A percentile compares a stretch with the other conserved stretches of the same genome.
These are phyloP conservation scores for Mirza zaza DNA, from an alignment of 2,113 vertebrate genomes.

Conservation along the genomic window DNA sequence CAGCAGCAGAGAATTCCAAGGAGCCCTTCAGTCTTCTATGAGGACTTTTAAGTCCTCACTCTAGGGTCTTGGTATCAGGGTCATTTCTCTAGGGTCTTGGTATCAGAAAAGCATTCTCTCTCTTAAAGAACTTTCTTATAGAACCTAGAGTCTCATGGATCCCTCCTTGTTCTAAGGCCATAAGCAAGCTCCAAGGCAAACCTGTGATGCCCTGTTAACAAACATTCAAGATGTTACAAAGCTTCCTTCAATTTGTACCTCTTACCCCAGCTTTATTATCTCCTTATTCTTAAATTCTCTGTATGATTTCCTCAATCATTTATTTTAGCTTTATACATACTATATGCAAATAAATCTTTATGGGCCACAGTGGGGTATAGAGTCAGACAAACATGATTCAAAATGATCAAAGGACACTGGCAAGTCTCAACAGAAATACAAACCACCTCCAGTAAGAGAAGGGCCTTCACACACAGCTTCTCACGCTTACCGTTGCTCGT, in stretches of 20 bases:
- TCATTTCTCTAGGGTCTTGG: not conserved
- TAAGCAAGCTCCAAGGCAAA: not conserved
- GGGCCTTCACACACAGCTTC: too few species aligned
- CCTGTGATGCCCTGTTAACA: not conserved
- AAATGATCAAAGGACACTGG: not conserved
- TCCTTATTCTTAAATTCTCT: not conserved
- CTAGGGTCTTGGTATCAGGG: not conserved
- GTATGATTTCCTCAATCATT: not conserved
- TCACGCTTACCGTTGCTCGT: constrained; percentile 90
- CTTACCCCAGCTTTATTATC: not conserved
- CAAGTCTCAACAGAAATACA: not conserved
- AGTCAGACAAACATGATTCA: not conserved
- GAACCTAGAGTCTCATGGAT: not conserved
- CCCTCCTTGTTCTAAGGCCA: not conserved
- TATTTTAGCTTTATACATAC: not conserved
- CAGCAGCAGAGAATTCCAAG: not conserved
- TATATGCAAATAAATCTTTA: not conserved
- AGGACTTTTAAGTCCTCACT: not conserved
- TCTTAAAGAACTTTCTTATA: not conserved
- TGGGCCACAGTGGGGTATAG: not conserved
- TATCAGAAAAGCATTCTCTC: constrained; percentile 15
- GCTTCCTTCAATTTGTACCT: not conserved
- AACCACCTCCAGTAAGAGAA: not conserved
- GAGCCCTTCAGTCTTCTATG: not conserved
- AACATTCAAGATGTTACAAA: not conserved